Evolutionary conservation across 1,140 invertebrate genomes (phyloP).

Genomic region (Orius insidiosus): DNA sequence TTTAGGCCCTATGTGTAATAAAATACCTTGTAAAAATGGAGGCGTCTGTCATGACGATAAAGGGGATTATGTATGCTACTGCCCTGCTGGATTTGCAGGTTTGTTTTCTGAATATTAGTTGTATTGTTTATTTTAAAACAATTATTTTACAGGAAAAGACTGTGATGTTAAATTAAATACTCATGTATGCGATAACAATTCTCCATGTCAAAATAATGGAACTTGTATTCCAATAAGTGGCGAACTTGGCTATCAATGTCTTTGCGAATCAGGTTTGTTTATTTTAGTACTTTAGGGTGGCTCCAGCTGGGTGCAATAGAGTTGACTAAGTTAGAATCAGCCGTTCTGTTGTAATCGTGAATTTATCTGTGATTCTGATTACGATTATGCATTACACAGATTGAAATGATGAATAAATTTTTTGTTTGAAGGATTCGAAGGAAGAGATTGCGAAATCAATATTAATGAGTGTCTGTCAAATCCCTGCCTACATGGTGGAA

Average conservation of each 20-base stretch:
- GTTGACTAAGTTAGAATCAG: too few relatives aligned
- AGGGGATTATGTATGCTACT: conserved; percentile 60
- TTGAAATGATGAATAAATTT: not conserved
- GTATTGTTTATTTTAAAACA: conserved; percentile 3
- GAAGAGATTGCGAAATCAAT: conserved; percentile 44
- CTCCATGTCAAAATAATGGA: conserved; percentile 57
- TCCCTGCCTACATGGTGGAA: conserved; percentile 69
- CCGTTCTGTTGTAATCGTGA: too few relatives aligned
- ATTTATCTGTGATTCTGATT: too few relatives aligned
- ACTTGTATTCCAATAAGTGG: conserved; percentile 15
- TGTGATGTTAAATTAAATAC: conserved; percentile 61
- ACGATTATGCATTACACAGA: not conserved
- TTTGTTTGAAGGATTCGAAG: conserved; percentile 34
- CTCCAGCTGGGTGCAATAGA: too few relatives aligned
- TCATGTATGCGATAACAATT: conserved; percentile 47
- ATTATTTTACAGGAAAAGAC: conserved; percentile 35
- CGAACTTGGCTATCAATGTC: not conserved
- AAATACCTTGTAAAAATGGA: conserved; percentile 57
- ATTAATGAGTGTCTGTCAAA: conserved; percentile 49
- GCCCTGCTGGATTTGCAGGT: conserved; percentile 52
- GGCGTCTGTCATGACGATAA: conserved; percentile 53
- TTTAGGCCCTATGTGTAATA: conserved; percentile 28
- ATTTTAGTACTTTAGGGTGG: too few relatives aligned
- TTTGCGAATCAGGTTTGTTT: too few relatives aligned
- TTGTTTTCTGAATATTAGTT: conserved; percentile 13